phyloP scores from a whole-genome alignment of 1,140 invertebrate genomes.

The Calliphora vicina region DNA sequence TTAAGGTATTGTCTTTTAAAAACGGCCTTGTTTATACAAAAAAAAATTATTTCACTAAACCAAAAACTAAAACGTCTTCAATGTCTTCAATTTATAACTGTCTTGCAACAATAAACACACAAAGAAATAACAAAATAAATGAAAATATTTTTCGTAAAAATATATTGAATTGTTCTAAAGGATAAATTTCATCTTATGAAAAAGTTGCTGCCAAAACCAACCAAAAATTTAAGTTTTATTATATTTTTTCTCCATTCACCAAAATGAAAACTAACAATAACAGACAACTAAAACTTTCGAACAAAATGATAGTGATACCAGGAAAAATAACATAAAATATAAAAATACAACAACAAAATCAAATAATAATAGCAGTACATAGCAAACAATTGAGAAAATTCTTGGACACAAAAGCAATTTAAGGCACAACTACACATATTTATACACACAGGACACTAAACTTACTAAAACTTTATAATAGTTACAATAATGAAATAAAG shows the following conservation, averaged over 20 bases:
- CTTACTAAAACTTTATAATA: neutral
- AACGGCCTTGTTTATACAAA: too few relatives aligned
- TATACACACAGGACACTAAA: neutral
- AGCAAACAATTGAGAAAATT: neutral
- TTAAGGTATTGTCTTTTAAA: too few relatives aligned
- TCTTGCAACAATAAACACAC: neutral
- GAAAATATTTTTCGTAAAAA: neutral
- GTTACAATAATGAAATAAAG: slow-evolving; percentile 23
- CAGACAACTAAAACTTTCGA: neutral
- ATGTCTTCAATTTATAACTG: neutral
- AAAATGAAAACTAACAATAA: neutral
- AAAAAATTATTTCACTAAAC: too few relatives aligned
- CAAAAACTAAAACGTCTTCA: neutral
- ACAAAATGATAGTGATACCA: neutral
- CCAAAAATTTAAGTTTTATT: neutral
- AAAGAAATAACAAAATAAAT: neutral
- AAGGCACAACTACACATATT: neutral
- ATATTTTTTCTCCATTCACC: neutral
- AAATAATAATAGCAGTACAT: neutral
- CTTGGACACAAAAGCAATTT: slow-evolving; percentile 11
- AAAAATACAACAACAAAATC: neutral
- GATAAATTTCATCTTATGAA: neutral
- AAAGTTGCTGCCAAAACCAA: slow-evolving; percentile 25
- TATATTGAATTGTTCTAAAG: slow-evolving; percentile 18
- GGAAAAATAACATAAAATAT: neutral